A percentile compares a stretch with the other conserved stretches of the same genome.
These are phyloP conservation scores for Disparrhopalites patrizii DNA, from an alignment of 2,888 invertebrate species.

Conservation along the genomic window DNA sequence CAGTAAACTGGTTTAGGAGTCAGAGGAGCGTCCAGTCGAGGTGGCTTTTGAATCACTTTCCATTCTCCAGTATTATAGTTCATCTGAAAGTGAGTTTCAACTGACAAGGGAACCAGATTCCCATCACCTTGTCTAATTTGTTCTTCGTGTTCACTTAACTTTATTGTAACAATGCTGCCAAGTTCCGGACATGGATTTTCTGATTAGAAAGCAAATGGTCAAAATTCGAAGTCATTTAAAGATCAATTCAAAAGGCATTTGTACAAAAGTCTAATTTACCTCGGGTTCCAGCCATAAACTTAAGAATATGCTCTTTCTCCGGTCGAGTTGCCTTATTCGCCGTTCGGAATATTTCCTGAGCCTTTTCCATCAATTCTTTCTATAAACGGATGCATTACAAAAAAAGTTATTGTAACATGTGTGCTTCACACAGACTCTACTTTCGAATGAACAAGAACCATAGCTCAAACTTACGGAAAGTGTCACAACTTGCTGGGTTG, in stretches of 20 bases:
- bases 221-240: not conserved
- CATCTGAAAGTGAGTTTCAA: constrained; percentile 97
- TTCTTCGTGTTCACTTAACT: constrained; percentile 87
- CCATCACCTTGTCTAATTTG: constrained; percentile 82
- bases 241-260: not conserved
- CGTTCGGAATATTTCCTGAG: constrained; percentile 94
- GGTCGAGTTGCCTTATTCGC: constrained; percentile 94
- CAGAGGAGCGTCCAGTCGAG: constrained; percentile 59
- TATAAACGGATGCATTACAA: constrained; percentile 53
- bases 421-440: not conserved
- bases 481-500: constrained; percentile 46
- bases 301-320: constrained; percentile 94
- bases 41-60: constrained; percentile 88
- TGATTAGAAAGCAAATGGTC: constrained; percentile 51
- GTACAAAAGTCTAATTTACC: constrained; percentile 55
- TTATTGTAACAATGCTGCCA: constrained; percentile 93
- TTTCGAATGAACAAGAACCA: not conserved
- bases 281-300: constrained; percentile 97
- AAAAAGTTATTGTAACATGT: not conserved
- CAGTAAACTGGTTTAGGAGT: not conserved
- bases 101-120: constrained; percentile 69
- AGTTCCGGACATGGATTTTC: constrained; percentile 97
- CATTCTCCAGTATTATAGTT: constrained; percentile 97
- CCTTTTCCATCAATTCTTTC: constrained; percentile 94
- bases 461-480: constrained; percentile 40